Base-by-base conservation (phyloP, 2,888 invertebrate species). In the Syrphus vitripennis region DNA sequence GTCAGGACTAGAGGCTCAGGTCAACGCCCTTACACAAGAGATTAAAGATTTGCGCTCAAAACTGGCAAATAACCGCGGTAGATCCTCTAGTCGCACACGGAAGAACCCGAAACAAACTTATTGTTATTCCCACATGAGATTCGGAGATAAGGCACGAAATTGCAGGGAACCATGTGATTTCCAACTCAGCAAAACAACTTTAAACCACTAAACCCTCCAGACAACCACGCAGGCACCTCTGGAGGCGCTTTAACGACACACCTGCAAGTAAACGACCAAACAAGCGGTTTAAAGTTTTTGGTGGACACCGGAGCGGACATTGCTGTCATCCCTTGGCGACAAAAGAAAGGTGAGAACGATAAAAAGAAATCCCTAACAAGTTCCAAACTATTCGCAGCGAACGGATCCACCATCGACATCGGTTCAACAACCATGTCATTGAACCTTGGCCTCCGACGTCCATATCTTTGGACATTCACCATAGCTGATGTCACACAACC, bases 351-450 rank as follows among this genome's bases (percentile, higher is more conserved):
- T 53, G 53, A 24, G 53, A 26, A 53, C 7, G 7, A 14, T 3
- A 53, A 24, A n/a, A 53, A 53, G 26, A 26, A 48, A n/a, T n/a
- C n/a, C n/a, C n/a, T n/a, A n/a, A n/a, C n/a, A n/a, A n/a, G n/a
- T n/a, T n/a, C n/a, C n/a, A n/a, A n/a, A n/a, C 53, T 70, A 19
- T 70, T 53, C 37, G 70, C 70, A 53, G 70, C 70, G 24, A 70
- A 70, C 37, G 70, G 70, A 31, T 48, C 53, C 24, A 53, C 70
- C 24, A 70, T 70, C 21, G 3, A 19, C 34, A 70, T 34, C 10
- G 34, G 34, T 34, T 9, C 10, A 34, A 34, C 34, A 34, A 34
- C 9, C 3, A 7, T 34, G 0, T 7, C 34, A 34, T 10, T 34
- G 3, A 34, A 34, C 34, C 34, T 34, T 34, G 34, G 34, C 34